phyloP scores from a whole-genome alignment of 2,797 vertebrate species.

The Tapirus indicus region DNA sequence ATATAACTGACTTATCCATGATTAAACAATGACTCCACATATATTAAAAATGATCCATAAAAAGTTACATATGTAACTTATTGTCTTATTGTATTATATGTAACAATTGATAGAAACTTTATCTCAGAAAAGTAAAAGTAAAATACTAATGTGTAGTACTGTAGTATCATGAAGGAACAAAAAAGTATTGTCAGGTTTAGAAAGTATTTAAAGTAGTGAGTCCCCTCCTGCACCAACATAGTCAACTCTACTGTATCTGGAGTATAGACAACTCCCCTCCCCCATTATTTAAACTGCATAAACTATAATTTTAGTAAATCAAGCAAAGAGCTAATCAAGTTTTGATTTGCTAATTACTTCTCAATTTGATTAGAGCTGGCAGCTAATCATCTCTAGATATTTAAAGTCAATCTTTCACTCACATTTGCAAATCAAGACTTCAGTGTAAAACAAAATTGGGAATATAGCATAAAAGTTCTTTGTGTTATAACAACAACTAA shows the following conservation, averaged over 20 bases:
- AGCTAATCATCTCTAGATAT: conserved; percentile 91
- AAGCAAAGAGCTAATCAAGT: conserved; percentile 92
- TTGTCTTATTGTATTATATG: neutral
- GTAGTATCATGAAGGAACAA: neutral
- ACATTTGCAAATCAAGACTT: conserved; percentile 87
- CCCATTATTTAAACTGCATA: conserved; percentile 91
- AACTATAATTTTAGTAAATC: conserved; percentile 93
- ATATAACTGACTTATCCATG: neutral
- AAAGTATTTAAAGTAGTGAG: neutral
- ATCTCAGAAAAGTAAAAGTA: neutral
- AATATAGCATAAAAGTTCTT: conserved; percentile 75
- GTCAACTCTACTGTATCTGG: conserved; percentile 54
- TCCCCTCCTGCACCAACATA: neutral
- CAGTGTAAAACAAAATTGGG: conserved; percentile 80
- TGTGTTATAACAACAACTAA: conserved; percentile 80
- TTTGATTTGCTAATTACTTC: conserved; percentile 93
- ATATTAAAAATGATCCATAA: conserved; percentile 39
- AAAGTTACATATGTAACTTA: conserved; percentile 58
- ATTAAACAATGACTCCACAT: neutral
- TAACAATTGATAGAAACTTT: neutral
- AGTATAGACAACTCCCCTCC: conserved; percentile 87
- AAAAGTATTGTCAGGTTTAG: neutral
- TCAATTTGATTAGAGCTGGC: conserved; percentile 93
- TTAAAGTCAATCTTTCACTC: conserved; percentile 91
- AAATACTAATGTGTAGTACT: neutral